Conservation (phyloP, 2,113 vertebrate genomes). For the Taxidea taxus region DNA sequence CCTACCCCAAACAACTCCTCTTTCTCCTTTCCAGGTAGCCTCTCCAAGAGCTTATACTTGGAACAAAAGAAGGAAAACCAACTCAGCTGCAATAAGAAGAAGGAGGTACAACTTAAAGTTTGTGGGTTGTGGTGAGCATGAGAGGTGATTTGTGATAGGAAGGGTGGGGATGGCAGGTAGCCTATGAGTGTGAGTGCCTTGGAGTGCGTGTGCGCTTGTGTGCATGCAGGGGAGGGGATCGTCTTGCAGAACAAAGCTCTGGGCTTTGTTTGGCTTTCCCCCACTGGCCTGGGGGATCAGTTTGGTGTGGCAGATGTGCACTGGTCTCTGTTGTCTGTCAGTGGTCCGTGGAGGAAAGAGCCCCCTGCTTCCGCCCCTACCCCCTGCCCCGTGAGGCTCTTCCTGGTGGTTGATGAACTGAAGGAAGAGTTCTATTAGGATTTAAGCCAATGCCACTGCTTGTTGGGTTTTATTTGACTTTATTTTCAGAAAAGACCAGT, state of each 20-base stretch:
- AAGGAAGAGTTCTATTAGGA: not conserved
- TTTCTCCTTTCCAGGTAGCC: not conserved
- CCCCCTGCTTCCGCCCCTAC: not conserved
- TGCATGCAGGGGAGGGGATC: not conserved
- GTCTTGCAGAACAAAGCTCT: too few species aligned
- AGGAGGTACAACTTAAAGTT: constrained; percentile 27
- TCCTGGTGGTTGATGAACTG: not conserved
- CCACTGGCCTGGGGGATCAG: not conserved
- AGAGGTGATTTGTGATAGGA: not conserved
- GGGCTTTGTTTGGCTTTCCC: not conserved
- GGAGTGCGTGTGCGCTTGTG: not conserved
- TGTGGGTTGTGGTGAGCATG: not conserved
- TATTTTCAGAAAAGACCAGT: not conserved
- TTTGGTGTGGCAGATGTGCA: not conserved
- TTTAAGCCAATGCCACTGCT: not conserved
- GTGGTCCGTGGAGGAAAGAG: not conserved
- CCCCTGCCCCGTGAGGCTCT: not conserved
- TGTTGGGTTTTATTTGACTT: not conserved
- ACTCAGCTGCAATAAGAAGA: not conserved
- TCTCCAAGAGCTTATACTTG: not conserved
- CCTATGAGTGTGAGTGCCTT: not conserved
- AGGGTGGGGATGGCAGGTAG: not conserved
- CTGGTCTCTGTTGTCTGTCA: not conserved
- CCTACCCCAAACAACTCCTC: too few species aligned
- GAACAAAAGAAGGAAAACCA: not conserved